Evolutionary conservation across 2,797 vertebrate genomes (phyloP).

Genomic region (Myotis vivesi): DNA sequence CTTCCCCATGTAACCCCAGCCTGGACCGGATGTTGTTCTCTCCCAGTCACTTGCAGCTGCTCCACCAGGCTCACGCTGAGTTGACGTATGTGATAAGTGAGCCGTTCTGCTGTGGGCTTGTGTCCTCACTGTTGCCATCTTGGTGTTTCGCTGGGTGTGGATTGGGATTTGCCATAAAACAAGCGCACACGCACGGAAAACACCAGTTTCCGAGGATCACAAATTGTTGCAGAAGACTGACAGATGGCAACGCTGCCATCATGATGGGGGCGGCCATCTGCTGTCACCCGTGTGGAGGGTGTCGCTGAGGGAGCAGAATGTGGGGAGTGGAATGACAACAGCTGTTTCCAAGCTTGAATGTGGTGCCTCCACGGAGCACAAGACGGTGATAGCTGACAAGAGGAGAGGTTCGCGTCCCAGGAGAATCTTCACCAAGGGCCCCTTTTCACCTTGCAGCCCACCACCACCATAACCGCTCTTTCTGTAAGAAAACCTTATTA

Average conservation of each 20-base stretch:
- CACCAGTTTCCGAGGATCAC: not conserved
- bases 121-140: not conserved
- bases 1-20: not conserved
- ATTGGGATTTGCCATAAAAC: slow-evolving; percentile 31
- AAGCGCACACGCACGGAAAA: not conserved
- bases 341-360: not conserved
- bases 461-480: not conserved
- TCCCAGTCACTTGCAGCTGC: not conserved
- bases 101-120: not conserved
- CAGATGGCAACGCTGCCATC: not conserved
- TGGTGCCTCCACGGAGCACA: not conserved
- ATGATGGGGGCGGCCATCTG: not conserved
- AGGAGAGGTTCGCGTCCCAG: not conserved
- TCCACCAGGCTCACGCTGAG: not conserved
- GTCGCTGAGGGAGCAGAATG: not conserved
- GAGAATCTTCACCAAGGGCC: not conserved
- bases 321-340: not conserved
- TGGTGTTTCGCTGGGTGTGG: slow-evolving; percentile 24
- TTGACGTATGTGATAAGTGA: not conserved
- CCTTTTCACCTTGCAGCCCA: not conserved
- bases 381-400: not conserved
- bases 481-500: not conserved
- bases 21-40: not conserved
- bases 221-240: not conserved
- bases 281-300: not conserved